Evolutionary conservation across 2,113 vertebrate species (phyloP), one percentile per base, ranked within the genome.

Genomic region (Cacatua alba): DNA sequence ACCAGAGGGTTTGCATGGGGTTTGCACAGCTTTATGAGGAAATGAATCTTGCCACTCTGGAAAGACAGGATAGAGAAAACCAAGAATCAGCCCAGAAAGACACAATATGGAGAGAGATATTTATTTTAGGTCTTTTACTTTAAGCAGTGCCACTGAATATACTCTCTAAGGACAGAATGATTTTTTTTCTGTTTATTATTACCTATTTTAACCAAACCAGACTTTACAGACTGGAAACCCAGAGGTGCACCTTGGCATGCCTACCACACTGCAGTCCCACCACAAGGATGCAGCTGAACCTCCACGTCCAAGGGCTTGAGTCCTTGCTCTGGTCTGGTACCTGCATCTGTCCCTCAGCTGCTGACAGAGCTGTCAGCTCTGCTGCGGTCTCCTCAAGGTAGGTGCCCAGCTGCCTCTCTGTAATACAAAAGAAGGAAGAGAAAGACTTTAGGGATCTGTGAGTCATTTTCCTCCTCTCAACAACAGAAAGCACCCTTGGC

Each of bases 391-490:
- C 52, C 67, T 71, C 51, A 70, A 9, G 21, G 53, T 43, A 24
- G 41, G 16, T 89, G 62, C 44, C 77, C 86, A 84, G 65, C 49
- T 92, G 77, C 24, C n/a, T 90, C 29, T 71, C 57, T 21, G 29
- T n/a, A 76, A 72, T 3, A 95, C 93, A 96, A 95, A 95, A 89
- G 77, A 91, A 95, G 92, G 88, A 96, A 94, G 48, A 94, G 41
- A 92, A 24, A 82, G 37, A 37, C 63, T 94, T 96, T 8, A 49
- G 63, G 84, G 37, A 85, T 59, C 35, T 3, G 4, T 87, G 93
- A 95, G 70, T 91, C 89, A 95, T 90, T 87, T 95, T 95, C 83
- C 89, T 96, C 35, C 6, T 0, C n/a, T 79, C 41, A 49, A 26
- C 33, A 68, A 17, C 33, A 92, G 64, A 92, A 86, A 94, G 60